These are phyloP conservation scores for Equus przewalskii DNA, from an alignment of 2,113 vertebrate species.

Conservation along the genomic window DNA sequence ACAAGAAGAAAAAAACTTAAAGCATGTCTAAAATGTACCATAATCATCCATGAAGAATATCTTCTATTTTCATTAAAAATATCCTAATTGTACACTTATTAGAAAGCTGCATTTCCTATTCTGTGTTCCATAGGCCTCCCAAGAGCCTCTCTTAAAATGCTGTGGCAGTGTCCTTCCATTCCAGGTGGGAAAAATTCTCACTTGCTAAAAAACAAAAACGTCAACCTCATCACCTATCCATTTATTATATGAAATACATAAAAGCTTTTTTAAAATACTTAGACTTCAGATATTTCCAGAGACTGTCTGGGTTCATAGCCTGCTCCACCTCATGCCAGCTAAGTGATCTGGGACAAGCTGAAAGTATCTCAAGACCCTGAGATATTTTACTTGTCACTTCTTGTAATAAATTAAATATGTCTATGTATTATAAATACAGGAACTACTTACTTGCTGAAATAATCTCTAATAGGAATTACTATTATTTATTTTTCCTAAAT, in stretches of 20 bases:
- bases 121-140: not conserved
- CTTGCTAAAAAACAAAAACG: not conserved
- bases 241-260: not conserved
- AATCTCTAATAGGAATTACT: not conserved
- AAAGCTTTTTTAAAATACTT: not conserved
- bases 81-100: not conserved
- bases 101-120: slow-evolving; percentile 11
- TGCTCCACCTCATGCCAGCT: not conserved
- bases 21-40: not conserved
- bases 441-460: not conserved
- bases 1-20: not conserved
- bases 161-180: not conserved
- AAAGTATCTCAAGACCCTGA: not conserved
- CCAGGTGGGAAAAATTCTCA: not conserved
- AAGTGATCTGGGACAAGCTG: not conserved
- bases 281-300: not conserved
- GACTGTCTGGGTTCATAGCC: not conserved
- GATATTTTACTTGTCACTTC: not conserved
- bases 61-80: not conserved
- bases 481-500: not conserved
- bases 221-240: not conserved
- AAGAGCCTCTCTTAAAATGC: not conserved
- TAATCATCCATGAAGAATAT: not conserved
- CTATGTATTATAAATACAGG: not conserved
- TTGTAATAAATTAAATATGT: not conserved